A percentile compares a stretch with the other conserved stretches of the same genome.
These are phyloP conservation scores for Cnemophilus loriae DNA, from an alignment of 2,113 vertebrate species.

Conservation along the genomic window DNA sequence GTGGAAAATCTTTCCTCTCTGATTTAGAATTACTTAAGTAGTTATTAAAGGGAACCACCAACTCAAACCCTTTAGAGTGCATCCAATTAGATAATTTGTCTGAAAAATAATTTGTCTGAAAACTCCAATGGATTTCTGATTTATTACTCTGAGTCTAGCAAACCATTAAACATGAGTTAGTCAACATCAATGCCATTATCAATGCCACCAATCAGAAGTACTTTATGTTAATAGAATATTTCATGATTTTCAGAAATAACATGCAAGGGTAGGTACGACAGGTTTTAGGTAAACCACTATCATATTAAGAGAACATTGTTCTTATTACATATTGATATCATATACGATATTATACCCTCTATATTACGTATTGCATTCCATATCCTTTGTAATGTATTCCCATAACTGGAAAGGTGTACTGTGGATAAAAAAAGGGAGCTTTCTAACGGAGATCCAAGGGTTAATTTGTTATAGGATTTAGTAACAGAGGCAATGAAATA, in stretches of 20 bases:
- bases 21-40: background rate
- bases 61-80: background rate
- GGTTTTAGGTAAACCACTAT: background rate
- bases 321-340: background rate
- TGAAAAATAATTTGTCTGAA: background rate
- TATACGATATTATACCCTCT: fast-evolving
- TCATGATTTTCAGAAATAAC: background rate
- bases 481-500: background rate
- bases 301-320: background rate
- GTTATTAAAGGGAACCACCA: background rate
- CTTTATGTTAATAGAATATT: background rate
- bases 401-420: background rate
- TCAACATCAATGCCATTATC: background rate
- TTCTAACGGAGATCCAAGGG: background rate
- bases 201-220: background rate
- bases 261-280: background rate
- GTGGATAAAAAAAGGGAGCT: background rate
- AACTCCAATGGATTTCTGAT: background rate
- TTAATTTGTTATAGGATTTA: background rate
- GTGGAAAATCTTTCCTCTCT: background rate
- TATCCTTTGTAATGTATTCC: background rate
- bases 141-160: background rate
- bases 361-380: background rate
- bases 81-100: background rate
- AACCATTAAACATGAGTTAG: background rate